Evolutionary conservation across 2,797 vertebrate genomes (phyloP), one percentile per base, ranked within the genome.

Genomic region (Lutjanus campechanus): DNA sequence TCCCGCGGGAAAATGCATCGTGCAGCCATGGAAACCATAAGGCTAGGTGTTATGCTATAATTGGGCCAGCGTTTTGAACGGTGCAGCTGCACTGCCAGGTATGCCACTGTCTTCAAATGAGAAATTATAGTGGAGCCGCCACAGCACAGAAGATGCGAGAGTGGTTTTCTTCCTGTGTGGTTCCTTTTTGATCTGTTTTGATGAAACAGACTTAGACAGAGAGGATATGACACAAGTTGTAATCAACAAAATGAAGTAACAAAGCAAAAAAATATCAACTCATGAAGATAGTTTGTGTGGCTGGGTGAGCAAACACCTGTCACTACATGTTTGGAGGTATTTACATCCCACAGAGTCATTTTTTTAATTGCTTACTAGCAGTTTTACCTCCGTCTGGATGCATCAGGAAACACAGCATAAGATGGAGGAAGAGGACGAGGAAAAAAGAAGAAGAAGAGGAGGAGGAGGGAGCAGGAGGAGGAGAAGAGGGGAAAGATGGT

Each of bases 21-120:
- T 65, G 97, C 96, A 96, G 96, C 97, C 97, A 98, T 98, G 97
- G 97, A 97, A 98, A 98, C 97, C 85, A 95, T 83, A 95, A 94
- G 95, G 95, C 93, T 91, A 97, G 97, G 96, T 95, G 96, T 95
- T 94, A 96, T 95, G 95, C 96, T 94, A 94, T 97, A 96, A 97
- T 96, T 96, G 97, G 96, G 96, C 95, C 95, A 87, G 94, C 90
- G 90, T 95, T 96, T 96, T 95, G 95, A 91, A 93, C 94, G 91
- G 90, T 94, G 89, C 92, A 91, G 93, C 94, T 89, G 91, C 86
- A 87, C 95, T 90, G 95, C 93, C 96, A 97, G 95, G 96, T 96
- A 96, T 71, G 94, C 86, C 89, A 54, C 90, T 81, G 91, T 95
- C 95, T 93, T 95, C 94, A 95, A 94, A 95, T 95, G 93, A 95